These are phyloP conservation scores for Pseudoatta argentina DNA, from an alignment of 1,140 invertebrate species.

Conservation along the genomic window DNA sequence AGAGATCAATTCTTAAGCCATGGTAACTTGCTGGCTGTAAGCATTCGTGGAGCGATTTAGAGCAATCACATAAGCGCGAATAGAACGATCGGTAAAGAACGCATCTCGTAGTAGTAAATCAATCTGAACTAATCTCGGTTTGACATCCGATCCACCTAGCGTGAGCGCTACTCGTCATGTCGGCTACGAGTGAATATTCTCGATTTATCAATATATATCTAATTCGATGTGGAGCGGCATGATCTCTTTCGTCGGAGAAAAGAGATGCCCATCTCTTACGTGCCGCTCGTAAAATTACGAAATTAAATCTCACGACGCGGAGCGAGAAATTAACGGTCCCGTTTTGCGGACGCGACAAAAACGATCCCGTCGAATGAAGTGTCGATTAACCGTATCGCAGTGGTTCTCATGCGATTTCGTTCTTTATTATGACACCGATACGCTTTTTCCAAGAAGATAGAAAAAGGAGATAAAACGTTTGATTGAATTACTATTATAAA, in stretches of 20 bases:
- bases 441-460: background rate
- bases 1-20: conserved; percentile 23
- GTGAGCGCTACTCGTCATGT: conserved; percentile 59
- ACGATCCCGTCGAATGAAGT: conserved; percentile 56
- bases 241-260: conserved; percentile 1
- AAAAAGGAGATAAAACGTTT: background rate
- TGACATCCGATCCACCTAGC: conserved; percentile 63
- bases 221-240: conserved; percentile 15
- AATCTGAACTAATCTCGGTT: conserved; percentile 65
- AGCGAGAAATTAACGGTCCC: conserved; percentile 63
- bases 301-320: conserved; percentile 63
- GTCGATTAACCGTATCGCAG: conserved; percentile 65
- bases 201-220: conserved; percentile 37
- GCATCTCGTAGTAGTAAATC: conserved; percentile 71
- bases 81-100: conserved; percentile 40
- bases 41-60: background rate
- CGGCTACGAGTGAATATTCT: background rate
- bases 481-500: conserved; percentile 1
- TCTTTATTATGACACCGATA: background rate
- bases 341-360: conserved; percentile 56
- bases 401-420: conserved; percentile 41
- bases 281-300: conserved; percentile 57
- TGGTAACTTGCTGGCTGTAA: background rate
- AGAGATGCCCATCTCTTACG: background rate
- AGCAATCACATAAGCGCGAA: conserved; percentile 4